Percentiles rank a stretch among this genome's conserved stretches.
phyloP scores from a whole-genome alignment of 2,113 vertebrate species.

The Notarius lentiginosus region DNA sequence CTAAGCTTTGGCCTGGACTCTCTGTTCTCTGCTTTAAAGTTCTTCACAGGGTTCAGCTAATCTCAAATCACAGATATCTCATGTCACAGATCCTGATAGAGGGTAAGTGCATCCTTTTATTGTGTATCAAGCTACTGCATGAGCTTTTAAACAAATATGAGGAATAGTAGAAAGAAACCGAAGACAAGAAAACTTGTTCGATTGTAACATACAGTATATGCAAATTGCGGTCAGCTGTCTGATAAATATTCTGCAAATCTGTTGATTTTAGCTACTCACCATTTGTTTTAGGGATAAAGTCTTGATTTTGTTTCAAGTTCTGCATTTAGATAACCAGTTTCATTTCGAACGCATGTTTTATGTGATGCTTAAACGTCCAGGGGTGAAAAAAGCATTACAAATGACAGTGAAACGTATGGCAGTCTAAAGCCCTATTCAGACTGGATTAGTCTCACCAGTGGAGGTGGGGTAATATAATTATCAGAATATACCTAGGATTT shows the following conservation, averaged over 20 bases:
- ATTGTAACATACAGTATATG: neutral
- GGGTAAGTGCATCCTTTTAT: conserved; percentile 2
- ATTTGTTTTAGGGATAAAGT: neutral
- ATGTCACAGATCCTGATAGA: neutral
- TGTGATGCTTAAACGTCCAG: neutral
- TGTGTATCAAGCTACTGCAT: neutral
- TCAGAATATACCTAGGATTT: neutral
- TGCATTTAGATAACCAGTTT: neutral
- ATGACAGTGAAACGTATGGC: neutral
- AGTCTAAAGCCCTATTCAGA: neutral
- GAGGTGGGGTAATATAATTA: neutral
- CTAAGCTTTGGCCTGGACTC: conserved; percentile 24
- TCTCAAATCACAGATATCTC: neutral
- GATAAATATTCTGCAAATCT: neutral
- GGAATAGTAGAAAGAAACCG: neutral
- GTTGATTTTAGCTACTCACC: neutral
- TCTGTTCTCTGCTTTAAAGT: conserved; percentile 29
- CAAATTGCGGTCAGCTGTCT: neutral
- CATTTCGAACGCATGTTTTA: neutral
- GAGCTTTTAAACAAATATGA: neutral
- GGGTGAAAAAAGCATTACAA: neutral
- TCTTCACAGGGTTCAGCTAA: neutral
- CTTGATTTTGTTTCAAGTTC: too few relatives aligned
- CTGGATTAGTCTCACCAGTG: neutral
- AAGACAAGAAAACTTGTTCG: neutral